A percentile compares a stretch with the other conserved stretches of the same genome.
These are phyloP conservation scores for Cephus runcator DNA, from an alignment of 2,888 invertebrate genomes.

Conservation along the genomic window DNA sequence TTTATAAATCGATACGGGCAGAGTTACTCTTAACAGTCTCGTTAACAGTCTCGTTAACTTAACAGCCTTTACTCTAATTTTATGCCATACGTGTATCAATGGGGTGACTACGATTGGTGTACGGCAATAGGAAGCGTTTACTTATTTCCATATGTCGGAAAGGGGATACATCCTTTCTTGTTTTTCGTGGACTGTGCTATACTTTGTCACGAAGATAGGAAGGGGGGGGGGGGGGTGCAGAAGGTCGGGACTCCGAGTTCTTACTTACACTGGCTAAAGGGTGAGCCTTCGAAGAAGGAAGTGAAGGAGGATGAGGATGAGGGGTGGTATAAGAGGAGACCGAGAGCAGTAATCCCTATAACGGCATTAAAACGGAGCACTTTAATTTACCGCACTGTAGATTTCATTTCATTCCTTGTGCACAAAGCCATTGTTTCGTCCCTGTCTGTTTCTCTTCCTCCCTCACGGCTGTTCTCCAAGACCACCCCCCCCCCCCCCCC, in stretches of 20 bases:
- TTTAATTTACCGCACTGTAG: conserved; percentile 61
- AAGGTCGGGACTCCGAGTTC: not conserved
- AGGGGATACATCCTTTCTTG: not conserved
- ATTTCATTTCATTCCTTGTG: conserved; percentile 57
- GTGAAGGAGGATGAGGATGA: not conserved
- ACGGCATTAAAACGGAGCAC: conserved; percentile 12
- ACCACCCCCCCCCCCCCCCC: not conserved
- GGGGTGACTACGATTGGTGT: not conserved
- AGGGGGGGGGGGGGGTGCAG: not conserved
- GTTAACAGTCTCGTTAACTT: no score
- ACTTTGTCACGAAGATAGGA: conserved; percentile 10
- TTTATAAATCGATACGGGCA: not conserved
- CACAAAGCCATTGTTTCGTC: conserved; percentile 33
- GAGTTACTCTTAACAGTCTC: not conserved
- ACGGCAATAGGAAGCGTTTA: not conserved
- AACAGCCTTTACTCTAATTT: not conserved
- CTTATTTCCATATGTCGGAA: not conserved
- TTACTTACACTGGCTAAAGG: not conserved
- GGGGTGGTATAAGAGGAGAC: not conserved
- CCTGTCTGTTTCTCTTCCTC: conserved; percentile 45
- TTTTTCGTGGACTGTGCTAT: not conserved
- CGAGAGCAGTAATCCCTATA: conserved; percentile 33
- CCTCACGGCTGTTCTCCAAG: conserved; percentile 20
- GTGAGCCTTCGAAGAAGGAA: conserved; percentile 13
- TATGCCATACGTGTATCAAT: not conserved